Conservation (phyloP, 2,797 vertebrate species). For the Pseudochromis fuscus region DNA sequence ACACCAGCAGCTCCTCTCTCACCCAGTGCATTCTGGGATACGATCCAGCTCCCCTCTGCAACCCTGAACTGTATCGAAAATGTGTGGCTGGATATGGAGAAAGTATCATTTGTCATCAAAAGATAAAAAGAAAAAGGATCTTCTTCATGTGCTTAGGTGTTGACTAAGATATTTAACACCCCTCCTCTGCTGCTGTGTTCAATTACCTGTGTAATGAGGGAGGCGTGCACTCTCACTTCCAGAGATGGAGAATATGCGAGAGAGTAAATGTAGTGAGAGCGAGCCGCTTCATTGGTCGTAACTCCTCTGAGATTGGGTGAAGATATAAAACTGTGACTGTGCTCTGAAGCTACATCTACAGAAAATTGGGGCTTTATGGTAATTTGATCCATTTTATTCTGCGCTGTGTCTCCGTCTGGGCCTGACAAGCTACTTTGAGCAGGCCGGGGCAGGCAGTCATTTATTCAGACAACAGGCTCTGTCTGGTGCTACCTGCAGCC, state of each 20-base stretch:
- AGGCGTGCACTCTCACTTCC: slow-evolving; percentile 31
- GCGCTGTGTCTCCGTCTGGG: slow-evolving; percentile 46
- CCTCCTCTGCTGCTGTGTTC: slow-evolving; percentile 39
- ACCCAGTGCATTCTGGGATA: not conserved
- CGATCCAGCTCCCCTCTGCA: not conserved
- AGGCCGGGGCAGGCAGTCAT: slow-evolving; percentile 34
- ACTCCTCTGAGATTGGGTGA: slow-evolving; percentile 51
- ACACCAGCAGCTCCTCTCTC: not conserved
- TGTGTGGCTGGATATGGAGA: slow-evolving; percentile 17
- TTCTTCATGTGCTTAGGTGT: slow-evolving; percentile 43
- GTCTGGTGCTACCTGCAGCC: slow-evolving; percentile 49
- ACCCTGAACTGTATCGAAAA: slow-evolving; percentile 7
- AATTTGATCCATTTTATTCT: slow-evolving; percentile 67
- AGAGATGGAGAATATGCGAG: slow-evolving; percentile 28
- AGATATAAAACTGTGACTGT: slow-evolving; percentile 46
- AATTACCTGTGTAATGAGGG: slow-evolving; percentile 69
- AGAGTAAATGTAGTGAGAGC: slow-evolving; percentile 46
- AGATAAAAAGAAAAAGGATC: slow-evolving; percentile 14
- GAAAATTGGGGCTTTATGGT: slow-evolving; percentile 66
- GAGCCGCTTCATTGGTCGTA: slow-evolving; percentile 38
- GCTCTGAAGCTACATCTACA: slow-evolving; percentile 38
- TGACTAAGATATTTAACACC: slow-evolving; percentile 57
- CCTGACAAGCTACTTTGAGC: slow-evolving; percentile 47
- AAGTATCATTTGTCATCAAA: slow-evolving; percentile 29
- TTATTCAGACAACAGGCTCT: slow-evolving; percentile 57